Evolutionary conservation across 2,113 vertebrate species (phyloP).

Genomic region (Hypocryptadius cinnamomeus): DNA sequence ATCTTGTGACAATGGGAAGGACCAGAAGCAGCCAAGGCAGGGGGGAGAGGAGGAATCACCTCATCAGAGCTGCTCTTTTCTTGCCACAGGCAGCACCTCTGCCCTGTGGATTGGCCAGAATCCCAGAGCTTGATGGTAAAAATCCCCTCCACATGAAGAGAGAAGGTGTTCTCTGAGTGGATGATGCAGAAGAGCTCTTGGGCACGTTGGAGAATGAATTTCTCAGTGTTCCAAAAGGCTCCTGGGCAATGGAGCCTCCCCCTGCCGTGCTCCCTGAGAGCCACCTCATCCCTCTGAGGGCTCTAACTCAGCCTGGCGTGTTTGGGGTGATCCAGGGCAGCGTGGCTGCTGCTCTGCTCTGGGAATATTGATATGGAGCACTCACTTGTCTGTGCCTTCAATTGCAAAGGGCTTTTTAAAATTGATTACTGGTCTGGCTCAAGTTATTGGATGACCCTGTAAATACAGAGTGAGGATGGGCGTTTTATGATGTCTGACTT

Average conservation of each 20-base stretch:
- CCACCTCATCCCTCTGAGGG: neutral
- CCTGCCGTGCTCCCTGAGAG: accelerated
- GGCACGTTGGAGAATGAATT: neutral
- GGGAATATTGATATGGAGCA: neutral
- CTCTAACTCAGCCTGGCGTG: neutral
- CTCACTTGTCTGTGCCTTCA: neutral
- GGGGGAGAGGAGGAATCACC: neutral
- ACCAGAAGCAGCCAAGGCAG: neutral
- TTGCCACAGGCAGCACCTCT: neutral
- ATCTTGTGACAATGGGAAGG: neutral
- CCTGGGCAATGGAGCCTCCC: neutral
- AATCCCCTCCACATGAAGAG: neutral
- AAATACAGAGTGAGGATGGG: conserved; percentile 24
- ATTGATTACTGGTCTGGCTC: conserved; percentile 11
- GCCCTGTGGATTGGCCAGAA: neutral
- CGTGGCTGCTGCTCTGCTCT: neutral
- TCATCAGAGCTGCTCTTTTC: accelerated
- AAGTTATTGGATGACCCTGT: neutral
- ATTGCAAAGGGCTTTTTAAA: neutral
- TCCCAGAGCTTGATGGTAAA: neutral
- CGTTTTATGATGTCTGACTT: conserved; percentile 39
- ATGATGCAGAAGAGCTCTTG: neutral
- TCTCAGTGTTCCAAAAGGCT: neutral
- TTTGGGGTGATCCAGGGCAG: neutral
- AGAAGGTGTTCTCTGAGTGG: neutral